phyloP scores from a whole-genome alignment of 64 coral and sea anemone species.

The Cladopsammia gracilis region DNA sequence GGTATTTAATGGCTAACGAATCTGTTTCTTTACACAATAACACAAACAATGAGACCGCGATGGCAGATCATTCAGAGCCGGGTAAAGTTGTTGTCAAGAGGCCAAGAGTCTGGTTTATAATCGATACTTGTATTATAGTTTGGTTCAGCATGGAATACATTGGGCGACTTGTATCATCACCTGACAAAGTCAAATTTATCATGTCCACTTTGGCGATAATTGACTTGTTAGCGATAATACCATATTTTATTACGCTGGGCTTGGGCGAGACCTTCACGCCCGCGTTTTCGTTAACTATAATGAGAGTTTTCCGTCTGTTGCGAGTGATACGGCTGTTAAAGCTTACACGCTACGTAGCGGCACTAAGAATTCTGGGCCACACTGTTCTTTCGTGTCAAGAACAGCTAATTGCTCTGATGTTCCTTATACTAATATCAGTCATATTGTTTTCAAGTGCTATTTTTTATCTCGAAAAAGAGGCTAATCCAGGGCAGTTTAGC shows the following conservation, averaged over 20 bases:
- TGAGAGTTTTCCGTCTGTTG: constrained; percentile 76
- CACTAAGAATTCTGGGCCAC: constrained; percentile 76
- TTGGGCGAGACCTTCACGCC: constrained; percentile 33
- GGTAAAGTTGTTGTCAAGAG: constrained; percentile 7
- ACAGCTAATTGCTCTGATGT: constrained; percentile 66
- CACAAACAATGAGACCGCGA: constrained; percentile 6
- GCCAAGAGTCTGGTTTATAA: constrained; percentile 79
- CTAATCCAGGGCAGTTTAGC: constrained; percentile 49
- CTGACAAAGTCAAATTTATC: constrained; percentile 53
- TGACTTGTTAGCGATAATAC: constrained; percentile 79
- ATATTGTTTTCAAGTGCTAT: constrained; percentile 78
- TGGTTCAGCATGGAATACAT: constrained; percentile 84
- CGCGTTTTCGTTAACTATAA: constrained; percentile 69
- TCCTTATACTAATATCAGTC: constrained; percentile 68
- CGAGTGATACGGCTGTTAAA: constrained; percentile 85
- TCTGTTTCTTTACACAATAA: neutral
- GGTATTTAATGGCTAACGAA: neutral
- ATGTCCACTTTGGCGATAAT: constrained; percentile 73
- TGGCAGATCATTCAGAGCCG: neutral
- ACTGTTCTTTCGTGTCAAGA: constrained; percentile 76
- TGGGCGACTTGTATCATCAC: constrained; percentile 47
- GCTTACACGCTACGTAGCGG: constrained; percentile 82
- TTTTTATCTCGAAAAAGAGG: constrained; percentile 71
- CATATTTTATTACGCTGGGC: constrained; percentile 69
- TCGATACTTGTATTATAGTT: constrained; percentile 74